phyloP scores from a whole-genome alignment of 2,113 vertebrate species.

The Entelurus aequoreus region DNA sequence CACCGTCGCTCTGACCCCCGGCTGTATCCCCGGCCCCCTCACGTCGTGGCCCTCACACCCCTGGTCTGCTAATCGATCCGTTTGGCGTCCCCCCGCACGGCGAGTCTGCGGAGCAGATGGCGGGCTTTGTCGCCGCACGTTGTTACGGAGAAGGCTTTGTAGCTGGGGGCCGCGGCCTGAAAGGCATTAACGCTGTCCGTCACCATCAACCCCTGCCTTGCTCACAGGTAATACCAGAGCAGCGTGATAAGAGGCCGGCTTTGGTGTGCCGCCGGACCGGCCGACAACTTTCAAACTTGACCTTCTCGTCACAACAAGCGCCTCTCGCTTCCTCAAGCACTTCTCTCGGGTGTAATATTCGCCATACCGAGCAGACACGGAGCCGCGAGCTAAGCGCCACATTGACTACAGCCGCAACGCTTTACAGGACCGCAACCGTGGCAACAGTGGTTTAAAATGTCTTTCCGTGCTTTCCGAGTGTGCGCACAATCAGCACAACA shows the following conservation, averaged over 20 bases:
- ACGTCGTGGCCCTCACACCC: slow-evolving; percentile 62
- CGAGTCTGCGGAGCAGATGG: slow-evolving; percentile 65
- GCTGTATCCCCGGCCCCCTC: too few relatives aligned
- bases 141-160: slow-evolving; percentile 61
- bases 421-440: slow-evolving; percentile 43
- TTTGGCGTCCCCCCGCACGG: slow-evolving; percentile 60
- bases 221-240: slow-evolving; percentile 60
- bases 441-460: slow-evolving; percentile 11
- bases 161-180: slow-evolving; percentile 62
- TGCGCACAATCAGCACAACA: neutral
- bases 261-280: slow-evolving; percentile 49
- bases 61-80: slow-evolving; percentile 73
- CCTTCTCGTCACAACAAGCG: slow-evolving; percentile 43
- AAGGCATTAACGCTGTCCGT: slow-evolving; percentile 70
- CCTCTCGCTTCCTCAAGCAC: slow-evolving; percentile 46
- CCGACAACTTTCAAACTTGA: slow-evolving; percentile 63
- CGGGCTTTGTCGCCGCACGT: slow-evolving; percentile 47
- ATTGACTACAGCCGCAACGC: slow-evolving; percentile 8
- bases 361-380: neutral
- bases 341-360: slow-evolving; percentile 19
- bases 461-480: neutral
- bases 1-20: slow-evolving; percentile 73
- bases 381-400: too few relatives aligned
- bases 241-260: slow-evolving; percentile 53
- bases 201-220: slow-evolving; percentile 66